A percentile compares a stretch with the other conserved stretches of the same genome.
phyloP scores from a whole-genome alignment of 2,113 vertebrate species.

The Chiloscyllium plagiosum region DNA sequence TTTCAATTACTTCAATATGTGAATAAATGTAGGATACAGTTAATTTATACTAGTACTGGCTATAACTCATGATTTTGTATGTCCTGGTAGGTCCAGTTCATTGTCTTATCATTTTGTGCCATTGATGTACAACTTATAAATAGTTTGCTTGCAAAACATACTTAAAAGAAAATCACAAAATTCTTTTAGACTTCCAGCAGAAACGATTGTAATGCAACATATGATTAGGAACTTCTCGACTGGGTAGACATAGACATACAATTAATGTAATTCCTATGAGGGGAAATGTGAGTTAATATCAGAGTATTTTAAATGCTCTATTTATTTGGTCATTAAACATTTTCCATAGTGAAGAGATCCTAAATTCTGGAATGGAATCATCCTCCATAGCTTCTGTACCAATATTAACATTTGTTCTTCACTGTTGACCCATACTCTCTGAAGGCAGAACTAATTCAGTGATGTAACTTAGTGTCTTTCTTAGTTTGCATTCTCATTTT shows the following conservation, averaged over 20 bases:
- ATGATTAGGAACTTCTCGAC: not conserved
- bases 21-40: not conserved
- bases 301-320: not conserved
- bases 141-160: not conserved
- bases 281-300: not conserved
- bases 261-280: not conserved
- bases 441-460: too few species aligned
- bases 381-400: not conserved
- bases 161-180: not conserved
- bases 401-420: not conserved
- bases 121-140: not conserved
- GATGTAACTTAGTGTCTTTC: not conserved
- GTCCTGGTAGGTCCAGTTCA: not conserved
- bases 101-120: not conserved
- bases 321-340: not conserved
- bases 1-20: not conserved
- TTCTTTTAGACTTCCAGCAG: not conserved
- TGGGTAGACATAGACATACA: not conserved
- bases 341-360: not conserved
- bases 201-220: not conserved
- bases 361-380: not conserved
- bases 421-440: not conserved
- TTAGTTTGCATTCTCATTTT: constrained; percentile 39
- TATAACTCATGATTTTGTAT: not conserved
- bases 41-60: not conserved